Conservation (phyloP, 2,888 invertebrate species). For the Seira ritae region DNA sequence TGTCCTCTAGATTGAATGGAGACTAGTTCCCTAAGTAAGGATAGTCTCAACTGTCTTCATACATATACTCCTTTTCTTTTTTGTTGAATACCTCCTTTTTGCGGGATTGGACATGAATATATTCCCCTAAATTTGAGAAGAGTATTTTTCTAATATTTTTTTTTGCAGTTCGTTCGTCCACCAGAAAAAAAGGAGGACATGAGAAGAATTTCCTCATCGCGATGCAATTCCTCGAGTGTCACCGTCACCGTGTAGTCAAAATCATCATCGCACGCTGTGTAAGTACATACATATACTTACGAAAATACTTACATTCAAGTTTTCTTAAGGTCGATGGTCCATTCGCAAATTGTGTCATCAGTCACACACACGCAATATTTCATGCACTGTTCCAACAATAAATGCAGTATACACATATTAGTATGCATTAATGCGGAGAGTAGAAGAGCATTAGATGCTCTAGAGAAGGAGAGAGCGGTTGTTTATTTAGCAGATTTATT, state of each 20-base stretch:
- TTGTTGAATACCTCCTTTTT: not conserved
- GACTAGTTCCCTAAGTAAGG: not conserved
- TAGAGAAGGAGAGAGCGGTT: no score
- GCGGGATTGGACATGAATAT: not conserved
- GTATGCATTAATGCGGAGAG: conserved; percentile 11
- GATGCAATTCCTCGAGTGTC: no score
- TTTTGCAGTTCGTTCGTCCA: not conserved
- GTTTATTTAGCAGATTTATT: no score
- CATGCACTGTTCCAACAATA: no score
- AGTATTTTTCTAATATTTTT: not conserved
- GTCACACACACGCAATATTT: not conserved
- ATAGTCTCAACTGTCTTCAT: no score
- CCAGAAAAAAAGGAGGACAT: not conserved
- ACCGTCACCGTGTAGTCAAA: no score
- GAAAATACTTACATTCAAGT: no score
- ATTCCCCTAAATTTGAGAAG: not conserved
- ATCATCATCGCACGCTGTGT: no score
- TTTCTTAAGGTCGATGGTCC: conserved; percentile 51
- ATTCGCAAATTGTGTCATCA: conserved; percentile 1
- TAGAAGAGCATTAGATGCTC: not conserved
- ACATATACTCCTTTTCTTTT: no score
- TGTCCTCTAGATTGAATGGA: conserved; percentile 4
- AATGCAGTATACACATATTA: not conserved
- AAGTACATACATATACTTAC: no score
- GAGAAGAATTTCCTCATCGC: not conserved